phyloP scores from a whole-genome alignment of 1,140 invertebrate species.

The Aphelenchoides fujianensis region DNA sequence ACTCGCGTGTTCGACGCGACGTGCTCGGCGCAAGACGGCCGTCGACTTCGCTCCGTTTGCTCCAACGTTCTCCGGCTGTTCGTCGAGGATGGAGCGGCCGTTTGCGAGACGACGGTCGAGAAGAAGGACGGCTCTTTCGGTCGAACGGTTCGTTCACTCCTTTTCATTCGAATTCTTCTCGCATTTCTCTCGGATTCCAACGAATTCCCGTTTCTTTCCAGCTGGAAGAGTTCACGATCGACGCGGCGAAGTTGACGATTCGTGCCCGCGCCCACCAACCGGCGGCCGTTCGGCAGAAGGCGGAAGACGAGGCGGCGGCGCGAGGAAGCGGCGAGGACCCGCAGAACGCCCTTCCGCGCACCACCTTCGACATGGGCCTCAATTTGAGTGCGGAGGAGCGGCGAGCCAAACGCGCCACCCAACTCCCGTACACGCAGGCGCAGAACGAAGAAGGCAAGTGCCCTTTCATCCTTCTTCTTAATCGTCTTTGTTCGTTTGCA shows the following conservation, averaged over 20 bases:
- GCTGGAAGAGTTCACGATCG: slow-evolving; percentile 33
- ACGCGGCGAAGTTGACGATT: slow-evolving; percentile 21
- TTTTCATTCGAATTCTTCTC: too few species aligned
- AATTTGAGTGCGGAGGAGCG: slow-evolving; percentile 36
- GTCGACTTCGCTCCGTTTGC: slow-evolving; percentile 16
- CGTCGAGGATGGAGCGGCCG: neutral
- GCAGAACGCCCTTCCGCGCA: slow-evolving; percentile 5
- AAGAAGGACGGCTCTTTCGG: slow-evolving; percentile 35
- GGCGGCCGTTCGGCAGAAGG: neutral
- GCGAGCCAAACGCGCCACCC: slow-evolving; percentile 35
- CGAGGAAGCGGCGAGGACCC: too few species aligned
- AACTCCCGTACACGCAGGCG: slow-evolving; percentile 33
- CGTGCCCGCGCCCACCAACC: slow-evolving; percentile 10
- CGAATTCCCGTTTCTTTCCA: too few species aligned
- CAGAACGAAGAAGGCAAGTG: slow-evolving; percentile 39
- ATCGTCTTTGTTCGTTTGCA: too few species aligned
- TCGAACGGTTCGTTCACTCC: slow-evolving; percentile 32
- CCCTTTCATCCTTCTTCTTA: too few species aligned
- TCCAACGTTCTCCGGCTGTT: slow-evolving; percentile 28
- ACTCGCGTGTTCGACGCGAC: neutral
- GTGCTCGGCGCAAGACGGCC: neutral
- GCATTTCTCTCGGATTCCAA: too few species aligned
- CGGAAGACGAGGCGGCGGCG: too few species aligned
- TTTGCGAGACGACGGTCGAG: slow-evolving; percentile 33
- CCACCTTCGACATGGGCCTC: slow-evolving; percentile 41